Evolutionary conservation across 2,797 vertebrate species (phyloP), one percentile per base, ranked within the genome.

Genomic region (Yasuhikotakia modesta): DNA sequence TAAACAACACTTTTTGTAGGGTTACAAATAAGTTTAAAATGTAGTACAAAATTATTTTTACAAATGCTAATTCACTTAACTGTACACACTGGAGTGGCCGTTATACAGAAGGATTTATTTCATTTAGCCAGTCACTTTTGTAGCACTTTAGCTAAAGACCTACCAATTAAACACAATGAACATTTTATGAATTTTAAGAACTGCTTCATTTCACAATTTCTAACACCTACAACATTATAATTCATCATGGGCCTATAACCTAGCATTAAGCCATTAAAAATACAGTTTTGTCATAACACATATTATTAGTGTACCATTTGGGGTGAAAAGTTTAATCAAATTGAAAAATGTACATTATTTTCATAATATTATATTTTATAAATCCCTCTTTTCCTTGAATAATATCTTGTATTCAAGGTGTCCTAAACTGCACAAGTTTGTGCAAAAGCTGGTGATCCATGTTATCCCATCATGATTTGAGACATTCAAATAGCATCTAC

Each of bases 1-100:
- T 68, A 35, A 76, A 55, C 16, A 75, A 45, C 2, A 5, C 21
- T 39, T 74, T 55, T 50, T 21, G 27, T 32, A n/a, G 19, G 39
- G 32, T 45, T 46, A 53, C n/a, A 43, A 43, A 21, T 32, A 46
- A 22, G 27, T 30, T 52, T 19, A 10, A 73, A 35, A 48, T 45
- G 39, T 45, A 60, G 39, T 43, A 13, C 53, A 45, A n/a, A 71
- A 30, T 21, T 30, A 27, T 65, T 19, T 60, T 43, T 24, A 66
- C 16, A 19, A 39, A 75, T 65, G 21, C 19, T 43, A 7, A 74
- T 66, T 57, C 27, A 17, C 21, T 45, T 57, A 46, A 57, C 32
- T 32, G 30, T 4, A 39, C 2, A 21, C 22, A 39, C 63, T 14
- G 3, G 39, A 55, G 21, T 55, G 48, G 16, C n/a, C n/a, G 27